Evolutionary conservation across 2,888 invertebrate genomes (phyloP), one percentile per base, ranked within the genome.

Genomic region (Lepidocyrtinus sp.): DNA sequence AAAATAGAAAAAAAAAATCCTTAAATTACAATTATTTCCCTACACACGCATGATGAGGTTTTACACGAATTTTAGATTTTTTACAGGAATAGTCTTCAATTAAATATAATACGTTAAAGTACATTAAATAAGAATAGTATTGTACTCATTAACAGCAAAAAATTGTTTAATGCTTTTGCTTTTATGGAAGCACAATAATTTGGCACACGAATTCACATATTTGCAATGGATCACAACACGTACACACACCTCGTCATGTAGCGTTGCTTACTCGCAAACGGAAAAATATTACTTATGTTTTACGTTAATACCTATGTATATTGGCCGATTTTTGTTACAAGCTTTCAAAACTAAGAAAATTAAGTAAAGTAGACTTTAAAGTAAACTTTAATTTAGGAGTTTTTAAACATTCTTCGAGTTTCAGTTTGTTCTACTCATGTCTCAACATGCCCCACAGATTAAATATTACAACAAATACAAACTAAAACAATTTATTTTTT

Each of bases 131-230:
- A n/a, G n/a, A n/a, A n/a, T n/a, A n/a, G 36, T 55, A 67, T 79
- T 79, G 79, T 79, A 79, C 79, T 79, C 55, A 64, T 79, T 74
- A n/a, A 79, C 69, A 79, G 79, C 79, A 79, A 79, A 79, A 79
- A 59, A 59, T 59, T 59, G 19, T 59, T 59, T 74, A 45, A 79
- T 70, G 74, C 69, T 63, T 74, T 79, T 79, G 79, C 79, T 70
- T 77, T 69, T 50, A 64, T 84, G 85, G 85, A 85, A 85, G 85
- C 85, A 85, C 85, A 82, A 83, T 79, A 76, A 81, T 83, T 84
- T 85, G 85, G 85, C 83, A 85, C 85, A 81, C 76, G 73, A 85
- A 85, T 85, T 83, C 85, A 84, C 83, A 61, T 81, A 46, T 75
- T 79, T 73, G 70, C 74, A 79, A 79, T 74, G 59, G 67, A 77